Evolutionary conservation across 53 echinoderm and acorn worm species (phyloP).

Genomic region (Mesocentrotus franciscanus): DNA sequence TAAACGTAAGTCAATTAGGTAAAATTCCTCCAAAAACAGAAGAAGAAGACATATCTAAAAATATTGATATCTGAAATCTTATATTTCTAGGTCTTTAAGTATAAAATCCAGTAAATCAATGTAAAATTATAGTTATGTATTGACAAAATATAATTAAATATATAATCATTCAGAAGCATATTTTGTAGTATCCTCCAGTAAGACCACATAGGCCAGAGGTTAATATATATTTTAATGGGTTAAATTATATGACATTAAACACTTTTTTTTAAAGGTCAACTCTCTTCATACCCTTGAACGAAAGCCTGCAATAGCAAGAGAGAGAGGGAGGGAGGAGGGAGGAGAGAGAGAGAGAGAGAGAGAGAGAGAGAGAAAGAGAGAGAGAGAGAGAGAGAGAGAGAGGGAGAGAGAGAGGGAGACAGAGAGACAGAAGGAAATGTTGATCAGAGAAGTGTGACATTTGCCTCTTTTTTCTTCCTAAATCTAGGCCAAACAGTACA

Average conservation of each 20-base stretch:
- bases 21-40: too few relatives aligned
- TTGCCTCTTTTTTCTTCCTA: background rate
- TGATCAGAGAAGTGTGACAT: conserved; percentile 28
- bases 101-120: too few relatives aligned
- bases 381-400: background rate
- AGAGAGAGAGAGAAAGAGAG: background rate
- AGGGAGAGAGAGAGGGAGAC: background rate
- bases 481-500: conserved; percentile 52
- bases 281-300: background rate
- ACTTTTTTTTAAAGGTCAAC: background rate
- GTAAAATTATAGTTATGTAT: too few relatives aligned
- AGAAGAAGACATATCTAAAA: too few relatives aligned
- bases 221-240: background rate
- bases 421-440: background rate
- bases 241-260: background rate
- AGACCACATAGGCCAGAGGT: background rate
- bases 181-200: background rate
- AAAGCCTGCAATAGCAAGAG: background rate
- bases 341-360: background rate
- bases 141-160: too few relatives aligned
- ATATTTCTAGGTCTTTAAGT: too few relatives aligned
- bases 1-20: too few relatives aligned
- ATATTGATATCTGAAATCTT: too few relatives aligned
- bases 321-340: too few relatives aligned
- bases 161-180: background rate